Evolutionary conservation across 2,888 invertebrate genomes (phyloP), one percentile per base, ranked within the genome.

Genomic region (Drosophila meridiana): DNA sequence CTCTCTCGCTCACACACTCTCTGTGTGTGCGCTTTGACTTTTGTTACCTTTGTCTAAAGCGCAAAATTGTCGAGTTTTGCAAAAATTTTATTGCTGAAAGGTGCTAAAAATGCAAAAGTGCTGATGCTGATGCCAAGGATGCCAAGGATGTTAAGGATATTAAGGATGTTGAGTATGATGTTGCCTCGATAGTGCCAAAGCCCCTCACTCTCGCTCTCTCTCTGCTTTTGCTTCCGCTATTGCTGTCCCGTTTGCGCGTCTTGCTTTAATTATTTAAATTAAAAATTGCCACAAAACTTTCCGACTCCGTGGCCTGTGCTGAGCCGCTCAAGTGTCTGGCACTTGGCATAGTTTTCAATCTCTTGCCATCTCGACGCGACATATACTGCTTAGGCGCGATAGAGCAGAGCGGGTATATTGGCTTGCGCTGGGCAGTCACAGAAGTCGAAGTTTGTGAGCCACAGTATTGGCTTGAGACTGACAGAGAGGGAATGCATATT

Each of bases 31-130:
- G 69, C 71, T 43, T 64, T 74, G 79, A 79, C 75, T 80, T 78
- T 73, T 69, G 84, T 84, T 85, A 89, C 90, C 85, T 89, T 85
- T 85, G 90, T 89, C 85, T 85, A 84, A 74, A 84, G 82, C 80
- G 76, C 76, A 84, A 84, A 86, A 86, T 80, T 89, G 85, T 89
- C 81, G 90, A 86, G 86, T 88, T 88, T 69, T 80, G 85, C 85
- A 89, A 68, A 85, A 86, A 89, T 86, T 86, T 86, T 86, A 86
- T 86, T 86, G 85, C 85, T 86, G 85, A 86, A 86, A 86, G 85
- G 85, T 86, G 85, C 85, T 86, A 89, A 86, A 86, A 86, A 86
- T 78, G 87, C 68, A 88, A 86, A 86, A 90, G 86, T 86, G 90
- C 85, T 89, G 85, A 86, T 85, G 62, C 47, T 50, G 57, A 69